Evolutionary conservation across 2,797 vertebrate genomes (phyloP).

Genomic region (Eulemur albifrons): DNA sequence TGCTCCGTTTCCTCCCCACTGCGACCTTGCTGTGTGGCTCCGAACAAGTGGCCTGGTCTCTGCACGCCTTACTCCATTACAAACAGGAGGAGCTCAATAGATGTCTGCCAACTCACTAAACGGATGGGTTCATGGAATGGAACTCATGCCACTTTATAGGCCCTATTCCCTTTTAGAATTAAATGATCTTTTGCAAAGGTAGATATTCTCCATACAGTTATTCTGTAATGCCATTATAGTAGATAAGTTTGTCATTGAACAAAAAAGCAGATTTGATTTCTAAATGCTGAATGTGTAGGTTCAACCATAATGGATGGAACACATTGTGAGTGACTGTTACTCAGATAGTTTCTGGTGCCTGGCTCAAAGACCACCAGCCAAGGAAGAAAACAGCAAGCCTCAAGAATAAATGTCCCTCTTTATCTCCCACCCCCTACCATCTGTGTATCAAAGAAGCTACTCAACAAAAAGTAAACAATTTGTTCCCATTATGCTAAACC

Average conservation of each 20-base stretch:
- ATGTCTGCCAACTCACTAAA: not conserved
- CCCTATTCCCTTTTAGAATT: not conserved
- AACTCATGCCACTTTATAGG: not conserved
- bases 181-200: not conserved
- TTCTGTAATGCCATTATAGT: not conserved
- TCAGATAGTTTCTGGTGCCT: not conserved
- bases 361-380: not conserved
- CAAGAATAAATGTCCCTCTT: not conserved
- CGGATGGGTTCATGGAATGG: not conserved
- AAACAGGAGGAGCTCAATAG: not conserved
- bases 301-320: not conserved
- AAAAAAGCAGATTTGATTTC: not conserved
- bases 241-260: not conserved
- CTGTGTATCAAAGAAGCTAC: not conserved
- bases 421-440: not conserved
- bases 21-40: not conserved
- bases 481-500: constrained; percentile 39
- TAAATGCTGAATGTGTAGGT: not conserved
- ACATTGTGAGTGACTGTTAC: not conserved
- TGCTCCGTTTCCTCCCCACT: rapidly evolving
- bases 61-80: not conserved
- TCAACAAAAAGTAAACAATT: constrained; percentile 53
- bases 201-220: not conserved
- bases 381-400: not conserved
- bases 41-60: not conserved